These are phyloP conservation scores for Quiscalus mexicanus DNA, from an alignment of 2,113 vertebrate genomes.

Conservation along the genomic window DNA sequence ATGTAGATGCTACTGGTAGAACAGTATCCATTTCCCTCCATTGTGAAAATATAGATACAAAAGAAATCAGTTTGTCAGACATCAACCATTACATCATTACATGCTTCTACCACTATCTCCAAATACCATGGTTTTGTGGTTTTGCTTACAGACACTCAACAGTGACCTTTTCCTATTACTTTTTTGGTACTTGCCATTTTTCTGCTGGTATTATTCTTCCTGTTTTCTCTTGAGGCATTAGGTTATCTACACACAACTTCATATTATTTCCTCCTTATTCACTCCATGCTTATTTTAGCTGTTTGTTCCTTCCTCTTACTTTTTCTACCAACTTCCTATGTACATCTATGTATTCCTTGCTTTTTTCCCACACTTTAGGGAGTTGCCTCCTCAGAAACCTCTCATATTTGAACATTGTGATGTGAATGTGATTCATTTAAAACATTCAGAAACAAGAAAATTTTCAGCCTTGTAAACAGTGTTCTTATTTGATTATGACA, in stretches of 20 bases:
- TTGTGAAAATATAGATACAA: not conserved
- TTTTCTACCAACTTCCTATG: slow-evolving; percentile 29
- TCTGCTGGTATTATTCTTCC: slow-evolving; percentile 4
- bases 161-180: not conserved
- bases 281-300: slow-evolving; percentile 51
- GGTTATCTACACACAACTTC: slow-evolving; percentile 12
- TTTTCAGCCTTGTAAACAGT: not conserved
- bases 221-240: slow-evolving; percentile 29
- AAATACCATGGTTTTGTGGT: not conserved
- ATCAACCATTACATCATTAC: not conserved
- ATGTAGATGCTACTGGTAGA: not conserved
- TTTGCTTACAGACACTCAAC: not conserved
- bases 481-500: not conserved
- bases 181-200: slow-evolving; percentile 5
- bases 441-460: not conserved
- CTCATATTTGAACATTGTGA: not conserved
- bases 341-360: not conserved
- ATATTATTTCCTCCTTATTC: slow-evolving; percentile 25
- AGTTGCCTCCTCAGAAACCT: not conserved
- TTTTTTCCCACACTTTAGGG: not conserved
- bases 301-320: slow-evolving; percentile 30
- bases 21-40: not conserved
- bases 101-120: not conserved
- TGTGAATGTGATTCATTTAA: not conserved
- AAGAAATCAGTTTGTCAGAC: not conserved